Evolutionary conservation across 2,113 vertebrate genomes (phyloP).

Genomic region (Ramphastos sulfuratus): DNA sequence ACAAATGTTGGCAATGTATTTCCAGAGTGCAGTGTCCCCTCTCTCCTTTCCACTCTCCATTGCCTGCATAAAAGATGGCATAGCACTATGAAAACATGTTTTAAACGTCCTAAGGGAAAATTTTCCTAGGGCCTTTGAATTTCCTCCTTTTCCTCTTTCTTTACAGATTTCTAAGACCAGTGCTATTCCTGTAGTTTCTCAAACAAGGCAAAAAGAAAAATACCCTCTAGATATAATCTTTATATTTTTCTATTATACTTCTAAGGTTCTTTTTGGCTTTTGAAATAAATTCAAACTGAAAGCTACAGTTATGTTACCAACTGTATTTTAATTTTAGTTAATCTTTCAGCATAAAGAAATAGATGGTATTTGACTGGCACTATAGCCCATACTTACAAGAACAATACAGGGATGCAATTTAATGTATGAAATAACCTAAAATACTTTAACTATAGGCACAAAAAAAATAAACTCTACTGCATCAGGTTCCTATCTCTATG

Average conservation of each 20-base stretch:
- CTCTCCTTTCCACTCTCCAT: neutral
- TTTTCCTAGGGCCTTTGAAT: conserved; percentile 79
- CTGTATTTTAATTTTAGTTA: conserved; percentile 68
- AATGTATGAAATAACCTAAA: neutral
- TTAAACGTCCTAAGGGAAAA: conserved; percentile 74
- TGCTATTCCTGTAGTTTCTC: conserved; percentile 69
- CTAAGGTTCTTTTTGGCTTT: conserved; percentile 65
- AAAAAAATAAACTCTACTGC: neutral
- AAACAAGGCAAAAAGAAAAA: conserved; percentile 78
- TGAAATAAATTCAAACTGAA: conserved; percentile 73
- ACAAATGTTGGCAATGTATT: conserved; percentile 22
- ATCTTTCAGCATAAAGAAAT: conserved; percentile 49
- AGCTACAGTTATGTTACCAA: conserved; percentile 53
- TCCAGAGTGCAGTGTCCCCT: conserved; percentile 18
- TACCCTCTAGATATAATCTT: conserved; percentile 76
- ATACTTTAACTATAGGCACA: neutral
- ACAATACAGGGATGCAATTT: neutral
- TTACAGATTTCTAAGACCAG: conserved; percentile 77
- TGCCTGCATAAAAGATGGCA: conserved; percentile 65
- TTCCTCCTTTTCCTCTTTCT: conserved; percentile 71
- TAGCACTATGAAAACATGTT: conserved; percentile 64
- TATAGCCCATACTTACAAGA: neutral
- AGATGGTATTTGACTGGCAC: neutral
- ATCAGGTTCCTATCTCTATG: neutral
- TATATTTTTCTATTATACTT: conserved; percentile 74